Conservation (phyloP, 2,113 vertebrate species). For the Pterophyllum scalare region DNA sequence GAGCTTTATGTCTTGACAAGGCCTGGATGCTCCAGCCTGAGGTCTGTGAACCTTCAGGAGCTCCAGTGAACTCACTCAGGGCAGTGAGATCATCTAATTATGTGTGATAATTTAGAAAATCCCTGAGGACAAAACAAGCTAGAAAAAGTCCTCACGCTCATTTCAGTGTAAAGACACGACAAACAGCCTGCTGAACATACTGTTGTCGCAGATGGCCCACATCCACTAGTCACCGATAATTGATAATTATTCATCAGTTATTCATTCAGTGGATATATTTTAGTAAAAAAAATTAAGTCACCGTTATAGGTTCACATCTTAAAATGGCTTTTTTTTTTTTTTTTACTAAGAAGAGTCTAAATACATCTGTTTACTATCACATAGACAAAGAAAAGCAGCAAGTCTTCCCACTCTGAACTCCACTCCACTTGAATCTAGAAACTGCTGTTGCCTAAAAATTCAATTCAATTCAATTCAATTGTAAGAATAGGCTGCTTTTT, state of each 20-base stretch:
- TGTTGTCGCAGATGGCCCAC: neutral
- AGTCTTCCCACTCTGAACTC: neutral
- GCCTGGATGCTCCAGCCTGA: slow-evolving; percentile 16
- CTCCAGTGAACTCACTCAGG: slow-evolving; percentile 15
- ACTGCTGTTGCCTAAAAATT: neutral
- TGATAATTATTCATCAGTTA: neutral
- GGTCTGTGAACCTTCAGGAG: slow-evolving; percentile 10
- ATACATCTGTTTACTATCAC: neutral
- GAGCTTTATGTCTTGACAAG: slow-evolving; percentile 37
- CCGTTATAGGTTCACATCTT: neutral
- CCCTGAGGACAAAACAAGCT: slow-evolving; percentile 30
- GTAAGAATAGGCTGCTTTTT: no score
- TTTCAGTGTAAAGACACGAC: slow-evolving; percentile 3
- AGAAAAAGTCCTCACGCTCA: neutral
- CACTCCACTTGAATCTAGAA: neutral
- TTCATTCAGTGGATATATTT: neutral
- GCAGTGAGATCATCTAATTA: slow-evolving; percentile 48
- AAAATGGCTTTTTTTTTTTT: neutral
- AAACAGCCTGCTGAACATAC: neutral
- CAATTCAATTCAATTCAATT: neutral
- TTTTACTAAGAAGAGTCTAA: neutral
- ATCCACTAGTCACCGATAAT: neutral
- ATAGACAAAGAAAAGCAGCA: neutral
- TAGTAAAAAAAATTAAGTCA: neutral
- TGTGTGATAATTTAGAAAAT: slow-evolving; percentile 41